These are phyloP conservation scores for Gymnodraco acuticeps DNA, from an alignment of 2,797 vertebrate genomes.

Conservation along the genomic window DNA sequence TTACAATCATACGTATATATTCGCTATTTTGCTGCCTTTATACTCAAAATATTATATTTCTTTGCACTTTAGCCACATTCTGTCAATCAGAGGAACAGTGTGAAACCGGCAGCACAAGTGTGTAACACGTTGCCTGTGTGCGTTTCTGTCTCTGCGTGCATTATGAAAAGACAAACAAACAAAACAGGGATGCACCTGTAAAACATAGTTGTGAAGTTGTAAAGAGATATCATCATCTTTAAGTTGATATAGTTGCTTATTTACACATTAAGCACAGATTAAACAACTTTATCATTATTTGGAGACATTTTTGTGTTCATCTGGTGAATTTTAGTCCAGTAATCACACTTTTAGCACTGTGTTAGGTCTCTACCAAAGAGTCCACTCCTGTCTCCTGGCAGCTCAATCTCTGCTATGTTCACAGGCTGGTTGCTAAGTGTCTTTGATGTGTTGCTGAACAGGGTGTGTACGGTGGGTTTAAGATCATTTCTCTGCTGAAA, in stretches of 20 bases:
- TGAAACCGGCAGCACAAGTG: neutral
- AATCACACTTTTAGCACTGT: neutral
- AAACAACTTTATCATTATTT: neutral
- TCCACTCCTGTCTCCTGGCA: no score
- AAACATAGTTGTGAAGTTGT: neutral
- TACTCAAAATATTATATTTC: neutral
- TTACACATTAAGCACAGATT: neutral
- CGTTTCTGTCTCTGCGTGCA: neutral
- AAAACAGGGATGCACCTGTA: neutral
- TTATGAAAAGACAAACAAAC: neutral
- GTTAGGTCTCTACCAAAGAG: no score
- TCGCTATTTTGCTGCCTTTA: neutral
- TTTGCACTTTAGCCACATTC: neutral
- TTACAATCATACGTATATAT: neutral
- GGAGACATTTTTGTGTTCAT: neutral
- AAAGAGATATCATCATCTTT: neutral
- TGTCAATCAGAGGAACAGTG: constrained; percentile 1
- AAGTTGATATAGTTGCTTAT: neutral
- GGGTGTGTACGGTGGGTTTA: neutral
- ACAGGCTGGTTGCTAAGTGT: no score
- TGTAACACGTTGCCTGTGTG: neutral
- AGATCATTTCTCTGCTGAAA: neutral
- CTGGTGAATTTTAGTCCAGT: no score
- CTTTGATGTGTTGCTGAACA: neutral
- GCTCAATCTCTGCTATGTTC: neutral